Evolutionary conservation across 2,888 invertebrate species (phyloP), one percentile per base, ranked within the genome.

Genomic region (Eupelmus urozonus): DNA sequence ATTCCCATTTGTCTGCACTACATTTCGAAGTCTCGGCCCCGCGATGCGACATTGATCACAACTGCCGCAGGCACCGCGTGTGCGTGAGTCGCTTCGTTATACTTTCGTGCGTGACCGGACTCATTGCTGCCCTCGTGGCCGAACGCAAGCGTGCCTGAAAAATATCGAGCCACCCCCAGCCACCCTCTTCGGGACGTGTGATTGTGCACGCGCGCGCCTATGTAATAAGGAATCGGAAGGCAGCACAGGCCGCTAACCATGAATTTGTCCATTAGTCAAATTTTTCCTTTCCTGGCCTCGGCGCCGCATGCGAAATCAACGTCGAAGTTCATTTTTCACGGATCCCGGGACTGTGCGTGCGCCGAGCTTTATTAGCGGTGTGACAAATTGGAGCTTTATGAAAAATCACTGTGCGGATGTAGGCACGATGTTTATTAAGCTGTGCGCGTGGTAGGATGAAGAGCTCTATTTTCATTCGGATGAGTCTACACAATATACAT

Each of bases 1-100:
- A 85, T 80, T 81, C 82, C 80, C 83, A 82, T 85, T 85, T 85
- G 79, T 69, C 60, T 66, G 49, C 75, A 60, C 60, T 57, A 49
- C 3, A 5, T 5, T 34, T 34, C 66, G 25, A 45, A 42, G 18
- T n/a, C 49, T 63, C 29, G 40, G 7, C 13, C 45, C 45, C 13
- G 16, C 16, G 34, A 27, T 78, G 73, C 80, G 81, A 82, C 73
- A 72, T 75, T 55, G 59, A 49, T 57, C 11, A 7, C 29, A 45
- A 63, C 18, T 71, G 65, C 76, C 59, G 27, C 75, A 9, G 34
- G 34, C 13, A 34, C 49, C 16, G 49, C 34, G n/a, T 49, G 49
- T 29, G 57, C 42, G 27, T 57, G 57, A 55, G 55, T 40, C 27
- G 55, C 67, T 55, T 67, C 55, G 67, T 76, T 81, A 34, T 34